Conservation (phyloP, 2,797 vertebrate species). For the Anguilla anguilla region DNA sequence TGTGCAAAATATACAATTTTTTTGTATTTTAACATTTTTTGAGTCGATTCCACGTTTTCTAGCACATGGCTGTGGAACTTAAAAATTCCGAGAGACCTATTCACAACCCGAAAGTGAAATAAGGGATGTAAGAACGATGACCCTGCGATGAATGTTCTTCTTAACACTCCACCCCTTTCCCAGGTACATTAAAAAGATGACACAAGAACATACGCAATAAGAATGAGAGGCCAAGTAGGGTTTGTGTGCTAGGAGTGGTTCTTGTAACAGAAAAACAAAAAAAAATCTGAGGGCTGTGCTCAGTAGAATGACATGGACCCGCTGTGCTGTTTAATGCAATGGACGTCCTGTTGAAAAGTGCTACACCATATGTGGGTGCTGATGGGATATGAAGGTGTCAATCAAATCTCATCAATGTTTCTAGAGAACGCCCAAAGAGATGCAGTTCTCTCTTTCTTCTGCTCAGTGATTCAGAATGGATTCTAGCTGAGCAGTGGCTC, state of each 20-base stretch:
- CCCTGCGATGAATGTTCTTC: constrained; percentile 11
- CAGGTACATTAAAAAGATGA: constrained; percentile 67
- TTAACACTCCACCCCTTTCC: constrained; percentile 25
- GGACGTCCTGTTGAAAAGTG: constrained; percentile 35
- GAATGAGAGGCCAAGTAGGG: constrained; percentile 70
- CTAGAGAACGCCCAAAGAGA: background rate
- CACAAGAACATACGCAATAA: constrained; percentile 59
- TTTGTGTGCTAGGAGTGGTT: constrained; percentile 41
- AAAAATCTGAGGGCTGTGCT: constrained; percentile 25
- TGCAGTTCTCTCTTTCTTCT: background rate
- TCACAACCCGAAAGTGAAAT: constrained; percentile 10
- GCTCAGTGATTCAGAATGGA: background rate
- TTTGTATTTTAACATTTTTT: constrained; percentile 40
- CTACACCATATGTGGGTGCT: background rate
- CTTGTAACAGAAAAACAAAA: constrained; percentile 14
- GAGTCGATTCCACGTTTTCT: constrained; percentile 10
- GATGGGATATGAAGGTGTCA: background rate
- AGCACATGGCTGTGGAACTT: constrained; percentile 2
- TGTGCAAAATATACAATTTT: constrained; percentile 78
- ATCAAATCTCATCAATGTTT: background rate
- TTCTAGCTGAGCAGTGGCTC: background rate
- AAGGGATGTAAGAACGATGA: constrained; percentile 10
- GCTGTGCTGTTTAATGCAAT: constrained; percentile 19
- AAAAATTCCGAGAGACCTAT: background rate
- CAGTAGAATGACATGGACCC: constrained; percentile 23